These are phyloP conservation scores for Parasteatoda tepidariorum DNA, from an alignment of 1,140 invertebrate genomes.

Conservation along the genomic window DNA sequence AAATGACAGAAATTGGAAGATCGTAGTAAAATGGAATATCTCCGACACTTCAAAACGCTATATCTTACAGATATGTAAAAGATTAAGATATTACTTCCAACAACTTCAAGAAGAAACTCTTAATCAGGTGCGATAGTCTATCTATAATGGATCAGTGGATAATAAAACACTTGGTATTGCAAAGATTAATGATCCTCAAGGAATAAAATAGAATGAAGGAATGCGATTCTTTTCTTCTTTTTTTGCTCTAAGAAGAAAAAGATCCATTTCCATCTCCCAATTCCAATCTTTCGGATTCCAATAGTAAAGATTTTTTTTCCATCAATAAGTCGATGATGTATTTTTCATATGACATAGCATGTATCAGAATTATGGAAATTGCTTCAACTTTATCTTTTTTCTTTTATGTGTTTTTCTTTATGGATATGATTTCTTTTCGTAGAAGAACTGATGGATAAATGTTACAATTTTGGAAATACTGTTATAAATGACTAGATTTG, in stretches of 20 bases:
- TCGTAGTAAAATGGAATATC: too few species aligned
- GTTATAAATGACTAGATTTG: too few species aligned
- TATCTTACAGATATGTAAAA: too few species aligned
- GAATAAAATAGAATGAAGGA: conserved; percentile 40
- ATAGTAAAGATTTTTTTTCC: conserved; percentile 22
- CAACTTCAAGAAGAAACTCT: too few species aligned
- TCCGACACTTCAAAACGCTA: too few species aligned
- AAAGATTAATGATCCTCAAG: conserved; percentile 40
- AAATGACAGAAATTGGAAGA: too few species aligned
- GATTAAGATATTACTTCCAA: too few species aligned
- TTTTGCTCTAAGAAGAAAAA: not conserved
- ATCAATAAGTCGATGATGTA: conserved; percentile 56
- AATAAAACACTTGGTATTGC: conserved; percentile 54
- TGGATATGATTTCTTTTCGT: too few species aligned
- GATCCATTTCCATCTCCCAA: not conserved
- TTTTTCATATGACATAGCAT: conserved; percentile 51
- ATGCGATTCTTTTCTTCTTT: not conserved
- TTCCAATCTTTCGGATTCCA: conserved; percentile 24
- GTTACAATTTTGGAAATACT: too few species aligned
- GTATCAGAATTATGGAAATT: conserved; percentile 51
- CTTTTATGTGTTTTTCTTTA: too few species aligned
- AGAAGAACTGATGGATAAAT: too few species aligned
- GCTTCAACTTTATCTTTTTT: too few species aligned
- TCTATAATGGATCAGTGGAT: conserved; percentile 53
- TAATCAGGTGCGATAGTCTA: conserved; percentile 20